Evolutionary conservation across 2,797 vertebrate species (phyloP).

Genomic region (Oceanodroma leucorhoa): DNA sequence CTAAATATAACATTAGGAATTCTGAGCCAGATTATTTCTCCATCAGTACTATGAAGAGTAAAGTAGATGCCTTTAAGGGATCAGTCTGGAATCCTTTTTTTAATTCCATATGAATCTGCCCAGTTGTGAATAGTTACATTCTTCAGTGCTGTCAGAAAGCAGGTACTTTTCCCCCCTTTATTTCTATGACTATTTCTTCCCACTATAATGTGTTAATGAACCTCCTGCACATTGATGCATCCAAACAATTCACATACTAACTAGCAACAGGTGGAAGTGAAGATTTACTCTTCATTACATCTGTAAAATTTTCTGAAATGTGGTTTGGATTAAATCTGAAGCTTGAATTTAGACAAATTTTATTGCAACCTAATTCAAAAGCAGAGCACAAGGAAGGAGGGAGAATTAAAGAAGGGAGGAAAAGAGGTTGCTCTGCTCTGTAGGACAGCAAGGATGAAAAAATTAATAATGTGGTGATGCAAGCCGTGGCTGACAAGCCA

Average conservation of each 20-base stretch:
- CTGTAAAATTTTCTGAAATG: neutral
- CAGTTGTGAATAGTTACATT: neutral
- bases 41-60: neutral
- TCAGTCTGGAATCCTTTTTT: neutral
- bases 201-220: neutral
- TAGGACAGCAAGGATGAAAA: neutral
- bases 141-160: neutral
- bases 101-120: neutral
- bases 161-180: neutral
- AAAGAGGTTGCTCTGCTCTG: neutral
- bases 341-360: neutral
- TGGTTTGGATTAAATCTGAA: neutral
- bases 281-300: neutral
- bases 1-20: neutral
- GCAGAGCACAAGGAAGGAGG: neutral
- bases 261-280: neutral
- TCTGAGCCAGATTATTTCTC: conserved; percentile 1
- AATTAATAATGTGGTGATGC: neutral
- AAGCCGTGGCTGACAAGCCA: neutral
- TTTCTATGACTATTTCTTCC: neutral
- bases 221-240: neutral
- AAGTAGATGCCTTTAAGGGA: neutral
- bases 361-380: neutral
- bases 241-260: neutral
- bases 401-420: neutral